Evolutionary conservation across 2,888 invertebrate genomes (phyloP).

Genomic region (Cerceris rybyensis): DNA sequence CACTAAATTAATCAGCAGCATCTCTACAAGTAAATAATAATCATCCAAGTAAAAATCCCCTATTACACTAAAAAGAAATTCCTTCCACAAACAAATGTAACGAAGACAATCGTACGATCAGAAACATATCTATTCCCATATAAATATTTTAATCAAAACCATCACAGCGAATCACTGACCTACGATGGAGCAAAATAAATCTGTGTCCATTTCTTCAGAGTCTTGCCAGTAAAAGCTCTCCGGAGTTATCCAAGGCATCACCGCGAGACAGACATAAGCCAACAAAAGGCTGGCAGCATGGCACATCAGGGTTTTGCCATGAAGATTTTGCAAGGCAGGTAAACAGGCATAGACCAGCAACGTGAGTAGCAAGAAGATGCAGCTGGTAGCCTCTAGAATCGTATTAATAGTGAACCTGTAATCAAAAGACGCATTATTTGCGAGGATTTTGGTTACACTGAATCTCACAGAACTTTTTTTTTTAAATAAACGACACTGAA

Average conservation of each 20-base stretch:
- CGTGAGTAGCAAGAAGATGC: slow-evolving; percentile 86
- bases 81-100: not conserved
- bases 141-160: not conserved
- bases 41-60: too few species aligned
- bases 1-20: too few species aligned
- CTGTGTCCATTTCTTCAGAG: slow-evolving; percentile 11
- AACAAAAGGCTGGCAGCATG: slow-evolving; percentile 86
- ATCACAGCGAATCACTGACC: slow-evolving; percentile 80
- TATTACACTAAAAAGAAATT: too few species aligned
- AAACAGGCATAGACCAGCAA: slow-evolving; percentile 86
- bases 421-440: slow-evolving; percentile 10
- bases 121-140: not conserved
- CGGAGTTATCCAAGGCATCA: slow-evolving; percentile 75
- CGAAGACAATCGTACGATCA: not conserved
- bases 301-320: slow-evolving; percentile 89
- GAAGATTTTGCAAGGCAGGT: slow-evolving; percentile 87
- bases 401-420: slow-evolving; percentile 69
- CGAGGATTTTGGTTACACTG: not conserved
- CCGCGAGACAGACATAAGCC: slow-evolving; percentile 86
- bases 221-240: not conserved
- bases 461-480: not conserved
- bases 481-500: not conserved
- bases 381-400: slow-evolving; percentile 83
- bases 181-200: slow-evolving; percentile 82
- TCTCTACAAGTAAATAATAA: too few species aligned